phyloP scores from a whole-genome alignment of 2,888 invertebrate species.

The Watsonalla binaria region DNA sequence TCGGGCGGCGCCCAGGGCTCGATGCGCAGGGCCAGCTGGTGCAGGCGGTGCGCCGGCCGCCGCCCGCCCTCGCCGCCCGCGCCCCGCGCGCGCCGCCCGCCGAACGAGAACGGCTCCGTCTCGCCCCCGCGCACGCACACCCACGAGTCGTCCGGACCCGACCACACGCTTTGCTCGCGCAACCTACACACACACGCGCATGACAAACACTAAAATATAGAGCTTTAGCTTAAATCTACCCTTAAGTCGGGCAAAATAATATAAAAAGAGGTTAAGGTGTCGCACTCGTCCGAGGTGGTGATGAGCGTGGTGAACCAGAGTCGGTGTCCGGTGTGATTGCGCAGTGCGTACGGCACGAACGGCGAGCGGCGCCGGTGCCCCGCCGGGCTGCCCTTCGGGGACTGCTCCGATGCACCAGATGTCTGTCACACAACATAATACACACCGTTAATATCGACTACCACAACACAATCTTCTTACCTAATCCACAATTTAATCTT shows the following conservation, averaged over 20 bases:
- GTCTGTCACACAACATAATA: constrained; percentile 13
- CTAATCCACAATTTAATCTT: too few relatives aligned
- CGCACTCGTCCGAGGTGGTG: constrained; percentile 81
- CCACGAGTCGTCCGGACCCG: constrained; percentile 72
- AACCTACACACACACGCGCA: constrained; percentile 27
- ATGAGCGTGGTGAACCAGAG: constrained; percentile 92
- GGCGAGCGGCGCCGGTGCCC: constrained; percentile 88
- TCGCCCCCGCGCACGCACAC: constrained; percentile 85
- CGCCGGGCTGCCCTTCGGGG: constrained; percentile 74
- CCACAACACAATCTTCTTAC: background rate
- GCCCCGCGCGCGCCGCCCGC: constrained; percentile 82
- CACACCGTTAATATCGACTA: background rate
- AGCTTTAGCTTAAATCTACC: background rate
- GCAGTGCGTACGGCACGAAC: constrained; percentile 95
- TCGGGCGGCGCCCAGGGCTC: constrained; percentile 93
- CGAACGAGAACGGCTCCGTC: constrained; percentile 92
- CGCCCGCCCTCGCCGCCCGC: constrained; percentile 79
- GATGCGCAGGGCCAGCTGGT: constrained; percentile 92
- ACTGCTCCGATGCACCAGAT: constrained; percentile 40
- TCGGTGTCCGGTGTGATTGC: constrained; percentile 93
- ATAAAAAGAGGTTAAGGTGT: constrained; percentile 11
- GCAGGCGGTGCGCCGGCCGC: constrained; percentile 86
- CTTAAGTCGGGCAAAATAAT: background rate
- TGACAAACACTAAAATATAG: background rate
- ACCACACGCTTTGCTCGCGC: constrained; percentile 34